These are phyloP conservation scores for Climacteris rufus DNA, from an alignment of 2,113 vertebrate genomes.

Conservation along the genomic window DNA sequence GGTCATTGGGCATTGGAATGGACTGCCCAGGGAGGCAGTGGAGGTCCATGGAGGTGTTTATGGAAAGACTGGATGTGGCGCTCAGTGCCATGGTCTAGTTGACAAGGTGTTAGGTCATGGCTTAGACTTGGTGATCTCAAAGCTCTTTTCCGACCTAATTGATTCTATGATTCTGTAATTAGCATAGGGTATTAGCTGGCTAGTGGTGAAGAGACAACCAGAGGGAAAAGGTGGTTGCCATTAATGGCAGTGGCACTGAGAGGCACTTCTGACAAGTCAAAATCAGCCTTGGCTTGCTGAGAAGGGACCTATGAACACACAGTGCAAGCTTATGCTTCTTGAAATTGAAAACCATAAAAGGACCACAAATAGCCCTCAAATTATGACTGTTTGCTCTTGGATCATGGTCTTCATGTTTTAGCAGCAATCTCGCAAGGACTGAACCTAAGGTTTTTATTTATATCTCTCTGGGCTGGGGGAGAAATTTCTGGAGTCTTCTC, in stretches of 20 bases:
- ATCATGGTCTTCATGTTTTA: not conserved
- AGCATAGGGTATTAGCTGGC: not conserved
- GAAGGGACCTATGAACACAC: not conserved
- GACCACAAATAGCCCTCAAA: not conserved
- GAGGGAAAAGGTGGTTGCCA: not conserved
- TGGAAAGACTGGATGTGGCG: not conserved
- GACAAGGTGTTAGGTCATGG: not conserved
- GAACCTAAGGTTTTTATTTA: not conserved
- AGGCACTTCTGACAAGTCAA: not conserved
- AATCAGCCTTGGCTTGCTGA: not conserved
- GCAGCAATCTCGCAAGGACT: not conserved
- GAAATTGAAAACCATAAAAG: not conserved
- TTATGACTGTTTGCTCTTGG: not conserved
- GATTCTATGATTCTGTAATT: not conserved
- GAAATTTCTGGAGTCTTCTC: not conserved
- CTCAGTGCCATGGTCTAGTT: not conserved
- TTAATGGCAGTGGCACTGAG: too few species aligned
- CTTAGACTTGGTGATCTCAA: not conserved
- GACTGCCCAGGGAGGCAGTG: not conserved
- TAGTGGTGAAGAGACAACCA: not conserved
- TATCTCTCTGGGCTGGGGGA: not conserved
- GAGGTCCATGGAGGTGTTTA: not conserved
- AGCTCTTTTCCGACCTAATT: not conserved
- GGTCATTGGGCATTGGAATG: not conserved
- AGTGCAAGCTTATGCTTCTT: fast-evolving